These are phyloP conservation scores for Hemibagrus wyckioides DNA, from an alignment of 2,113 vertebrate genomes.

Conservation along the genomic window DNA sequence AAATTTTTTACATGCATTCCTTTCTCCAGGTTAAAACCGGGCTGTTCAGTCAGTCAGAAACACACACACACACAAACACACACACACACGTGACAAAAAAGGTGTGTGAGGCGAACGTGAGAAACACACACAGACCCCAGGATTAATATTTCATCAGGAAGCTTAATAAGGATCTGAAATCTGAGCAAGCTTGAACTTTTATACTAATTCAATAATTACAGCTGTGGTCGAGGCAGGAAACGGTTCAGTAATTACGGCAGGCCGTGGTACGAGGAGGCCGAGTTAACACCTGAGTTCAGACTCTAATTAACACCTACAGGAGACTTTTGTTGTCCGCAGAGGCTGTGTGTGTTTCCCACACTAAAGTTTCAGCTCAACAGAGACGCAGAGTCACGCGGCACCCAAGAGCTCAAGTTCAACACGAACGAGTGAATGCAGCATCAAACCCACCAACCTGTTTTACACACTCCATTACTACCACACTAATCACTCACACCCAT, in stretches of 20 bases:
- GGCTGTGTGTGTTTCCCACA: constrained; percentile 69
- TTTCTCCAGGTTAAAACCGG: constrained; percentile 47
- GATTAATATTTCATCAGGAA: constrained; percentile 88
- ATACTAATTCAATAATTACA: constrained; percentile 98
- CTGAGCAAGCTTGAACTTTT: constrained; percentile 92
- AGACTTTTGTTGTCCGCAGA: constrained; percentile 78
- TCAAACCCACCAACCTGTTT: neutral
- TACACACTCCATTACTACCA: neutral
- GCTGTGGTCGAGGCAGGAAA: constrained; percentile 81
- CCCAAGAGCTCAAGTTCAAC: neutral
- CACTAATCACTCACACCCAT: neutral
- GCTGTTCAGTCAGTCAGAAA: constrained; percentile 29
- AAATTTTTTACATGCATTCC: constrained; percentile 42
- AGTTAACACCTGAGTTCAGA: constrained; percentile 85
- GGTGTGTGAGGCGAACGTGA: constrained; percentile 25
- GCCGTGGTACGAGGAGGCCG: constrained; percentile 74
- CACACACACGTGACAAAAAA: constrained; percentile 8
- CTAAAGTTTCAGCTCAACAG: constrained; percentile 68
- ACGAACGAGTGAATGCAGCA: neutral
- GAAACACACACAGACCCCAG: constrained; percentile 59
- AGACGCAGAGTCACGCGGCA: constrained; percentile 25
- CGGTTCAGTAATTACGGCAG: constrained; percentile 80
- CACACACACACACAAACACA: neutral
- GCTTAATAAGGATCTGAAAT: constrained; percentile 89
- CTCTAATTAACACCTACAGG: constrained; percentile 82